phyloP scores from a whole-genome alignment of 2,888 invertebrate species.

The Mesoligia furuncula region DNA sequence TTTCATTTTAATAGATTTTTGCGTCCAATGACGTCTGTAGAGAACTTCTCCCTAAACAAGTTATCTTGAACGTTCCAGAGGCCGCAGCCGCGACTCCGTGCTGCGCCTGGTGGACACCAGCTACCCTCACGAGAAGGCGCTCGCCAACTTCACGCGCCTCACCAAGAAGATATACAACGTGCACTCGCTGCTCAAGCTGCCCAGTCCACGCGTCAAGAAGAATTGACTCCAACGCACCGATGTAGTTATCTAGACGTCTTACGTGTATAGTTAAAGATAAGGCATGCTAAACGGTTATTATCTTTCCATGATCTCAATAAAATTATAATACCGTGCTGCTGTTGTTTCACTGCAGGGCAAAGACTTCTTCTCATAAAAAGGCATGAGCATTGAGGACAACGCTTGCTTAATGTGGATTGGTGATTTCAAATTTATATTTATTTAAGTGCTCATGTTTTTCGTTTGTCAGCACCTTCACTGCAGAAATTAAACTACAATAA shows the following conservation, averaged over 20 bases:
- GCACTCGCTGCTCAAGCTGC: conserved; percentile 75
- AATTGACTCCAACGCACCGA: not conserved
- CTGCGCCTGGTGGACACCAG: conserved; percentile 81
- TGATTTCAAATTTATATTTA: not conserved
- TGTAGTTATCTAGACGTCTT: not conserved
- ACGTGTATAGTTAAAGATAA: not conserved
- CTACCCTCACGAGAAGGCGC: conserved; percentile 83
- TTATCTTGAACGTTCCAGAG: conserved; percentile 69
- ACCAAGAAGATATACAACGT: conserved; percentile 85
- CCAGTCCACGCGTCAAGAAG: conserved; percentile 31
- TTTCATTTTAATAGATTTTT: not conserved
- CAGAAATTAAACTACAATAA: conserved; percentile 63
- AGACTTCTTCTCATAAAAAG: not conserved
- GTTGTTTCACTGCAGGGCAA: not conserved
- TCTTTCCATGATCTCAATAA: not conserved
- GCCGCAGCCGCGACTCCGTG: conserved; percentile 79
- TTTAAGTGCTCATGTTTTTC: not conserved
- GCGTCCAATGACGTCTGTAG: not conserved
- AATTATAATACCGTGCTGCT: not conserved
- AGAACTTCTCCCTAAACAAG: not conserved
- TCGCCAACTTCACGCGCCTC: conserved; percentile 84
- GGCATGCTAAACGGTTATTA: not conserved
- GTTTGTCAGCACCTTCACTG: too few relatives aligned
- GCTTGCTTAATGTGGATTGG: not conserved
- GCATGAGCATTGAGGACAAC: not conserved